Base-by-base conservation (phyloP, 1,140 invertebrate genomes). In the Aradophagus sp. region DNA sequence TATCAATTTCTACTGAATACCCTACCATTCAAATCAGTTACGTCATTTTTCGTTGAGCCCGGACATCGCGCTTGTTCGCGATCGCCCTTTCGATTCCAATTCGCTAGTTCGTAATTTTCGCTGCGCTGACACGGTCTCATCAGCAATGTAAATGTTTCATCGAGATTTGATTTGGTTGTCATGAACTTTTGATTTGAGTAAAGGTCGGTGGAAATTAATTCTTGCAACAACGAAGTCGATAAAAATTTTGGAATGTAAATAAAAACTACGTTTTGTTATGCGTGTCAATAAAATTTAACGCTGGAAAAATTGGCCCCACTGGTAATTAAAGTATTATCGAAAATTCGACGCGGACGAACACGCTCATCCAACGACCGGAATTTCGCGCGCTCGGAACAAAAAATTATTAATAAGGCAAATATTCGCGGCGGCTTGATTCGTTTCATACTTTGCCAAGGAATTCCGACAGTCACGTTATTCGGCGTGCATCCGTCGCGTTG, bases 401-500 rank as follows among this genome's bases (percentile, higher is more conserved):
- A 75, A 79, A 80, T 79, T 79, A 78, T 80, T 82, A 82, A 81
- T 81, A 80, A 80, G 76, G 76, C 74, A 77, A 81, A 80, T 81
- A 82, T 80, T 72, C 65, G 42, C 36, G 11, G 42, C 13, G 14
- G 53, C 19, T 48, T 45, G 42, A 68, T 72, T 59, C 74, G 72
- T 75, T 80, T 68, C 56, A 65, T 78, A 73, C 72, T 77, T 77
- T 79, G 79, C 77, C 72, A 78, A 70, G 72, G 66, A 82, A 80
- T 80, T 59, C 50, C 58, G 19, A 48, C 70, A 48, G 20, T 27
- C 44, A 56, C 58, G 44, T 67, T 58, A 48, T 52, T 32, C 31
- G 29, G 14, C n/a, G 27, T 29, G 31, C 36, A 39, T 38, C 29
- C 34, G 58, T 48, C 59, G 61, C 62, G 63, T 41, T 26, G 35